Base-by-base conservation (phyloP, 2,888 invertebrate genomes). In the Eupeodes latifasciatus region DNA sequence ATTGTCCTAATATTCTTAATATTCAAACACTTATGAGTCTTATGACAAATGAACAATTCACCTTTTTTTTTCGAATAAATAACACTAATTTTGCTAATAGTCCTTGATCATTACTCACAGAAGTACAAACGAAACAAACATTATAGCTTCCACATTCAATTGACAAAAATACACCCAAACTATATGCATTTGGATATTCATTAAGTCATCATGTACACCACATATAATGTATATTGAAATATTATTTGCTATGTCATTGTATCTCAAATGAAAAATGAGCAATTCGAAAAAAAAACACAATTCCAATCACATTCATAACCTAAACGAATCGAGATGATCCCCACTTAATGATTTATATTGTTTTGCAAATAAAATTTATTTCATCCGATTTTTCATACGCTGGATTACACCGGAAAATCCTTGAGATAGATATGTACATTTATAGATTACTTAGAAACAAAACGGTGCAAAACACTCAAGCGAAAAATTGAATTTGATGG, bases 401-500 rank as follows among this genome's bases (percentile, higher is more conserved):
- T 71, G 75, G 69, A 88, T 88, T 88, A 88, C 64, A 75, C 64
- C 64, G 19, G 16, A 66, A 78, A 78, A 87, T 80, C 79, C 80
- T 53, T 40, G 19, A 19, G 64, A 66, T 10, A 55, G 47, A 77
- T 40, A 27, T 27, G 27, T 19, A 19, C 19, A 1, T 27, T 1
- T 44, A 55, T 14, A 40, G 34, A 34, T 34, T 11, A 53, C 36
- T 40, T 40, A 53, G 57, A 72, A 72, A 72, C 44, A 72, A 44
- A 51, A 67, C 77, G 59, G 66, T 76, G 59, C 69, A 27, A 11
- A 5, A 85, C 57, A 64, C 16, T 88, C 78, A 78, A 62, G 88
- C 81, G 88, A 81, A 81, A 85, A 88, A 88, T 88, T 88, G 74
- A 88, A 88, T 88, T 88, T 88, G 88, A 88, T 85, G 84, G 88